phyloP scores from a whole-genome alignment of 1,140 invertebrate species.

The Megathymus violae region DNA sequence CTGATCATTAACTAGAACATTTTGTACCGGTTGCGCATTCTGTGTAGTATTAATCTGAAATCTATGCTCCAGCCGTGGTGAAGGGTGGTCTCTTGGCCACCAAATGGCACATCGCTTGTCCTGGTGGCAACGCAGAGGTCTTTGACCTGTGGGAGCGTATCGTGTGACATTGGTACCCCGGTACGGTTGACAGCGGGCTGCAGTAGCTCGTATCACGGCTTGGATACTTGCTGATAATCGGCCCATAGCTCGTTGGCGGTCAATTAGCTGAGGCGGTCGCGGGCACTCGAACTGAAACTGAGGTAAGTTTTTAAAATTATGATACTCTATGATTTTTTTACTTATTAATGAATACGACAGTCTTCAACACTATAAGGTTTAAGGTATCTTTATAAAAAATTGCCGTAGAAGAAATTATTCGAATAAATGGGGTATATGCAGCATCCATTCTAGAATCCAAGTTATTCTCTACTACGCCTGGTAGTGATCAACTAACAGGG shows the following conservation, averaged over 20 bases:
- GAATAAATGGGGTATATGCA: too few relatives aligned
- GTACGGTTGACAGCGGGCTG: slow-evolving; percentile 62
- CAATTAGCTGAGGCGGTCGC: slow-evolving; percentile 52
- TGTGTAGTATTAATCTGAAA: slow-evolving; percentile 42
- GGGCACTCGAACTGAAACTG: slow-evolving; percentile 74
- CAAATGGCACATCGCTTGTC: slow-evolving; percentile 62
- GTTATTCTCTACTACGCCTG: too few relatives aligned
- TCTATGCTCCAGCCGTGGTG: slow-evolving; percentile 49
- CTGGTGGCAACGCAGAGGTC: slow-evolving; percentile 54
- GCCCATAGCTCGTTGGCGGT: slow-evolving; percentile 63
- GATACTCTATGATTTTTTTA: too few relatives aligned
- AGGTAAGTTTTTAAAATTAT: too few relatives aligned
- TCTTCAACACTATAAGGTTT: too few relatives aligned
- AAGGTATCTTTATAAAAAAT: too few relatives aligned
- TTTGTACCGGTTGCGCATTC: slow-evolving; percentile 32
- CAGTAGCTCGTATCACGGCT: slow-evolving; percentile 63
- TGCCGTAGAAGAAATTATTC: too few relatives aligned
- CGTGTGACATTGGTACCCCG: slow-evolving; percentile 68
- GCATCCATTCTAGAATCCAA: too few relatives aligned
- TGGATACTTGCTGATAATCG: slow-evolving; percentile 67
- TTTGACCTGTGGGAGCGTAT: slow-evolving; percentile 68
- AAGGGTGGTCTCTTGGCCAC: slow-evolving; percentile 65
- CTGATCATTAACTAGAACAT: slow-evolving; percentile 26
- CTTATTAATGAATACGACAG: too few relatives aligned
- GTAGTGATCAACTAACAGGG: too few relatives aligned